Evolutionary conservation across 2,888 invertebrate genomes (phyloP).

Genomic region (Archaeoteleia sp.): DNA sequence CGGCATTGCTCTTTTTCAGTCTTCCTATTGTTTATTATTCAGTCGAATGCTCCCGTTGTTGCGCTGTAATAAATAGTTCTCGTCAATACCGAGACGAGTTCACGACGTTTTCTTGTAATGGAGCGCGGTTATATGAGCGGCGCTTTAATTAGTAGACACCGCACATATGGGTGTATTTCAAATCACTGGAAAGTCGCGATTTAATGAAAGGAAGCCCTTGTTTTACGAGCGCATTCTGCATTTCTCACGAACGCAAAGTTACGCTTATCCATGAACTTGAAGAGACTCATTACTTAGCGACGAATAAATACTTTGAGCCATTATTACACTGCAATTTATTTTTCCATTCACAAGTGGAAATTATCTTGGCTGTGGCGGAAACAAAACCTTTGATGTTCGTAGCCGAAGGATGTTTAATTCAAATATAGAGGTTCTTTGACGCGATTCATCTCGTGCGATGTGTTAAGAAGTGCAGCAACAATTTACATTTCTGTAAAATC

Average conservation of each 20-base stretch:
- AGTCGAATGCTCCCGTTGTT: constrained; percentile 57
- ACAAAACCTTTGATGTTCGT: background rate
- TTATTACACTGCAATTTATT: constrained; percentile 13
- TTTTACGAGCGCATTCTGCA: constrained; percentile 47
- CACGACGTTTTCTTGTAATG: constrained; percentile 31
- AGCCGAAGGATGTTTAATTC: background rate
- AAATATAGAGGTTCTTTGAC: background rate
- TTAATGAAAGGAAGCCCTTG: constrained; percentile 51
- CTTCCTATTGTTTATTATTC: constrained; percentile 64
- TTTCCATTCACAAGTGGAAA: constrained; percentile 23
- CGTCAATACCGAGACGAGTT: constrained; percentile 61
- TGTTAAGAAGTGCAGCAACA: background rate
- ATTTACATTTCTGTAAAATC: constrained; percentile 10
- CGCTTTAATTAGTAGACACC: constrained; percentile 40
- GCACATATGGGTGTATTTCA: constrained; percentile 40
- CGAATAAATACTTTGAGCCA: constrained; percentile 40
- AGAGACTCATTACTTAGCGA: constrained; percentile 38
- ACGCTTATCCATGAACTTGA: constrained; percentile 15
- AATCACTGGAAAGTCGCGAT: constrained; percentile 48
- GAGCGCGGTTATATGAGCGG: constrained; percentile 17
- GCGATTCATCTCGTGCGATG: no score
- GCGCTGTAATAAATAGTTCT: constrained; percentile 63
- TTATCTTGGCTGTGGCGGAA: constrained; percentile 1
- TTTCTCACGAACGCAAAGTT: constrained; percentile 36
- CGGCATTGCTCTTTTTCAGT: constrained; percentile 38